A percentile compares a stretch with the other conserved stretches of the same genome.
Conservation (phyloP, 2,797 vertebrate genomes). For the Danio albolineatus region DNA sequence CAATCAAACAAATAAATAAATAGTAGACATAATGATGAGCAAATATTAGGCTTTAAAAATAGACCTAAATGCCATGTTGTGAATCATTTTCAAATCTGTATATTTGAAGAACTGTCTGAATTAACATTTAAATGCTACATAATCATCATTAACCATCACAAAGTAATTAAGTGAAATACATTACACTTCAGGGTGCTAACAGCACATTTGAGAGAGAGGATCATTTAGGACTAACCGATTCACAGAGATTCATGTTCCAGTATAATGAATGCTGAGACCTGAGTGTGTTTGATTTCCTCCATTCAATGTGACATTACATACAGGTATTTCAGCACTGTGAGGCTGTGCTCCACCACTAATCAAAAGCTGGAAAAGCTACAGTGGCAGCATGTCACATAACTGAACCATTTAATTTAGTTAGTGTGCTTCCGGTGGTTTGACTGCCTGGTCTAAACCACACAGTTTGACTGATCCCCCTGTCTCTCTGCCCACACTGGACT, state of each 20-base stretch:
- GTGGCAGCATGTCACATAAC: background rate
- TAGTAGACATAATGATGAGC: background rate
- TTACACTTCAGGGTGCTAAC: too few relatives aligned
- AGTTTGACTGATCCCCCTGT: too few relatives aligned
- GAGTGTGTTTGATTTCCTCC: background rate
- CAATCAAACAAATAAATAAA: background rate
- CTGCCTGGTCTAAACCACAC: too few relatives aligned
- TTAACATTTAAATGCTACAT: background rate
- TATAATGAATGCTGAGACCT: background rate
- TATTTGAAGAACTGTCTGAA: background rate
- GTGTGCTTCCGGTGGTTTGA: too few relatives aligned
- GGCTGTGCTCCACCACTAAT: background rate
- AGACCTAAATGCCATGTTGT: background rate
- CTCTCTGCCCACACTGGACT: too few relatives aligned
- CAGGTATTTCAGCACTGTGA: background rate
- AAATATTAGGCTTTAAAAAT: background rate
- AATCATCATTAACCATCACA: background rate
- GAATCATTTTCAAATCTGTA: background rate
- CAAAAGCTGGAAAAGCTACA: background rate
- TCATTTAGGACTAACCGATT: background rate
- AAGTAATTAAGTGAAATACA: background rate
- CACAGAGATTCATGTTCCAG: background rate
- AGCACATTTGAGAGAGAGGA: background rate
- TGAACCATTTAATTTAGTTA: conserved; percentile 8
- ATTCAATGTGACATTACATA: background rate